Evolutionary conservation across 1,140 invertebrate genomes (phyloP).

Genomic region (Drosophila willistoni): DNA sequence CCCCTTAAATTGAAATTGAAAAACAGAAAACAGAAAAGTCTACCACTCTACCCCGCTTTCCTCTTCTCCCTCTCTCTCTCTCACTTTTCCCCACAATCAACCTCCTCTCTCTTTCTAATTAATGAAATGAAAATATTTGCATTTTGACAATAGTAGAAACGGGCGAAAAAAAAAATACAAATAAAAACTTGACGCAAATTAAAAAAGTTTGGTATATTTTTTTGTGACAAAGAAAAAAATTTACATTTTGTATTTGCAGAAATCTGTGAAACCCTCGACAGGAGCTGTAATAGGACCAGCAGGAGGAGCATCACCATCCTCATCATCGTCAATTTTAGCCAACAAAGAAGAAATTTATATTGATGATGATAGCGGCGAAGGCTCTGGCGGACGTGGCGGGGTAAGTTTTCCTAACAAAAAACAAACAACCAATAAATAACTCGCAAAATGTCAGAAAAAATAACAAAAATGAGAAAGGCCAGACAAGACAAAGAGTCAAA

Average conservation of each 20-base stretch:
- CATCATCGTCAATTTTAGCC: conserved; percentile 43
- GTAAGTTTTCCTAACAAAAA: conserved; percentile 69
- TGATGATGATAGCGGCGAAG: conserved; percentile 84
- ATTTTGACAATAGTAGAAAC: conserved; percentile 38
- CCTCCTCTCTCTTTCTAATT: conserved; percentile 46
- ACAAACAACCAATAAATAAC: conserved; percentile 18
- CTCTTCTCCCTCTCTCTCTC: not conserved
- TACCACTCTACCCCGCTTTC: not conserved
- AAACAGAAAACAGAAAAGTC: conserved; percentile 5
- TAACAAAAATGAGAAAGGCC: not conserved
- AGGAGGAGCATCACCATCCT: conserved; percentile 30
- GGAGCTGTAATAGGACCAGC: conserved; percentile 35
- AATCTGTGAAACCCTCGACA: conserved; percentile 67
- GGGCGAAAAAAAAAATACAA: conserved; percentile 28
- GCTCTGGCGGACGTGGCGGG: conserved; percentile 84
- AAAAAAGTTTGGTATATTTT: conserved; percentile 61
- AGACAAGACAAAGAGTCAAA: not conserved
- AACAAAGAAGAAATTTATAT: conserved; percentile 83
- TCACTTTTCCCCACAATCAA: no score
- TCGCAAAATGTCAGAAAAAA: conserved; percentile 24
- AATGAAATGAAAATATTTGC: conserved; percentile 74
- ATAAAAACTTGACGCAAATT: conserved; percentile 51
- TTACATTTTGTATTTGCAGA: conserved; percentile 63
- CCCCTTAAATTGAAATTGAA: conserved; percentile 5
- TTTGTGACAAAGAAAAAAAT: conserved; percentile 13